Conservation (phyloP, 2,113 vertebrate species). For the Centropus unirufus region DNA sequence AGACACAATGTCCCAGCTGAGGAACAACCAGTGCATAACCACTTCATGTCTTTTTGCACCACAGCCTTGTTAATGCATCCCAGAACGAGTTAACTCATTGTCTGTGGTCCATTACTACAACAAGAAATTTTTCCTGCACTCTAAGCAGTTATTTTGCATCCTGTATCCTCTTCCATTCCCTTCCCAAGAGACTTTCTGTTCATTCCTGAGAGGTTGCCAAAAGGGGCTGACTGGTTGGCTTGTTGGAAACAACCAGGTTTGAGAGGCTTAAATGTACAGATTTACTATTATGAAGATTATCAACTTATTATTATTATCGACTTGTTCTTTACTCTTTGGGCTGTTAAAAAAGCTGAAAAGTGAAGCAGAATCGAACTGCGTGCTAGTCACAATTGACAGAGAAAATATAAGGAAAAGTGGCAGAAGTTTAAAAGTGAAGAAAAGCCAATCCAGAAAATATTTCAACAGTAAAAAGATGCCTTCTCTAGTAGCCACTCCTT, state of each 20-base stretch:
- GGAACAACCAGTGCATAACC: not conserved
- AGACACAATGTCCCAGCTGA: not conserved
- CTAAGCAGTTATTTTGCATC: not conserved
- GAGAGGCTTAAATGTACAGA: not conserved
- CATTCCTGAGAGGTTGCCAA: conserved; percentile 1
- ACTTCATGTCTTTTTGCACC: not conserved
- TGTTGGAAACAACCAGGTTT: not conserved
- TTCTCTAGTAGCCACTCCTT: not conserved
- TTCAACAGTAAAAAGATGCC: not conserved
- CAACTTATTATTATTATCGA: not conserved
- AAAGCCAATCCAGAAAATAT: not conserved
- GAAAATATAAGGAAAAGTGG: not conserved
- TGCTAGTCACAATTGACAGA: not conserved
- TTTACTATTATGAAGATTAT: not conserved
- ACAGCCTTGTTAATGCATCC: not conserved
- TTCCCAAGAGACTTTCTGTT: conserved; percentile 9
- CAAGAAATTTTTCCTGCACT: conserved; percentile 16
- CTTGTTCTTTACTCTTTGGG: not conserved
- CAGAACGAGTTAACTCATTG: conserved; percentile 15
- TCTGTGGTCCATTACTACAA: not conserved
- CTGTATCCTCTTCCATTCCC: not conserved
- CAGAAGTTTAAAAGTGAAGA: not conserved
- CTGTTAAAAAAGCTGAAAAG: not conserved
- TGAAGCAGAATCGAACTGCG: not conserved
- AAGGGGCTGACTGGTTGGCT: not conserved